Evolutionary conservation across 2,888 invertebrate genomes (phyloP).

Genomic region (Alloplasta piceator): DNA sequence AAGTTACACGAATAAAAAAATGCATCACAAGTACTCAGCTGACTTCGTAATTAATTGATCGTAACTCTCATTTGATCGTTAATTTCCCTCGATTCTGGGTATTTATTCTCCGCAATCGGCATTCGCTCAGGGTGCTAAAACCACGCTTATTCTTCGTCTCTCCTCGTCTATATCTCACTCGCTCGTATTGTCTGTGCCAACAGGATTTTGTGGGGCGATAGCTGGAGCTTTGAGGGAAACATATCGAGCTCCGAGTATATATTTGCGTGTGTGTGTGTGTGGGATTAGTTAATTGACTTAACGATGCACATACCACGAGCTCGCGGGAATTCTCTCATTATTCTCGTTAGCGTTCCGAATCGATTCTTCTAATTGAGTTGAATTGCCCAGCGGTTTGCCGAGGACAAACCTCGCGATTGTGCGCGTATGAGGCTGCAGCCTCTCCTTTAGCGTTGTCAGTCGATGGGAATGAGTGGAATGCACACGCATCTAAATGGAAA

Average conservation of each 20-base stretch:
- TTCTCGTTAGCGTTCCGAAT: constrained; percentile 33
- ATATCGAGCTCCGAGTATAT: not conserved
- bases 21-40: too few species aligned
- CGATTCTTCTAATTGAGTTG: constrained; percentile 49
- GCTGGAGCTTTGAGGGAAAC: not conserved
- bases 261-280: not conserved
- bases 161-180: not conserved
- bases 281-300: constrained; percentile 34
- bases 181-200: constrained; percentile 29
- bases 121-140: constrained; percentile 30
- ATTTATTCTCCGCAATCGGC: not conserved
- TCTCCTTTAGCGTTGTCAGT: constrained; percentile 21
- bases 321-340: constrained; percentile 23
- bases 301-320: constrained; percentile 3
- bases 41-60: constrained; percentile 6
- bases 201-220: not conserved
- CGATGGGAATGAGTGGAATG: constrained; percentile 13
- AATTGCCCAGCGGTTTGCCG: constrained; percentile 29
- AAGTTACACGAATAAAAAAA: too few species aligned
- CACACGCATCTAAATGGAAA: constrained; percentile 2
- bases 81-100: constrained; percentile 24
- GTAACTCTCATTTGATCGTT: not conserved
- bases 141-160: not conserved
- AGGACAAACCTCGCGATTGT: constrained; percentile 14
- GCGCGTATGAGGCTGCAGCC: not conserved